These are phyloP conservation scores for Erpetoichthys calabaricus DNA, from an alignment of 2,797 vertebrate species.

Conservation along the genomic window DNA sequence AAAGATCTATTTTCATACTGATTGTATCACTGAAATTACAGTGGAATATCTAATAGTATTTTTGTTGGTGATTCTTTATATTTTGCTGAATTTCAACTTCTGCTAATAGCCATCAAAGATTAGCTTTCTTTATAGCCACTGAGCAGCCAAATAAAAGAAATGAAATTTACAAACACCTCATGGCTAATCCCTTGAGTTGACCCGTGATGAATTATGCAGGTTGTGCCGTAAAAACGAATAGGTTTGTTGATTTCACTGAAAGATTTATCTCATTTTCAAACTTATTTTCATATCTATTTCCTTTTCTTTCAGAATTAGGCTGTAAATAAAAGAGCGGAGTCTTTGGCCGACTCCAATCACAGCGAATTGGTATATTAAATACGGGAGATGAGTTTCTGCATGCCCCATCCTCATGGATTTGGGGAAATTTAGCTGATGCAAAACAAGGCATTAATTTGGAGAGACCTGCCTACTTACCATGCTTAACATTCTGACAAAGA, in stretches of 20 bases:
- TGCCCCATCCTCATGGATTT: slow-evolving; percentile 95
- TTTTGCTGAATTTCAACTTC: too few species aligned
- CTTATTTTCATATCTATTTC: slow-evolving; percentile 95
- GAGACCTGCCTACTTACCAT: slow-evolving; percentile 82
- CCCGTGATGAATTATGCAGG: slow-evolving; percentile 66
- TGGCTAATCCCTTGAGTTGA: slow-evolving; percentile 69
- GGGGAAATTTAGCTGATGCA: slow-evolving; percentile 97
- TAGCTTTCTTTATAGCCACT: too few species aligned
- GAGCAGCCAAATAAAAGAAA: slow-evolving; percentile 72
- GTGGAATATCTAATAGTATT: too few species aligned
- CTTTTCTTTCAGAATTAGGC: slow-evolving; percentile 89
- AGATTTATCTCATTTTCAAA: slow-evolving; percentile 89
- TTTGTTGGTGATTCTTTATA: too few species aligned
- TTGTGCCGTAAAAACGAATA: slow-evolving; percentile 57
- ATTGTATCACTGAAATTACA: too few species aligned
- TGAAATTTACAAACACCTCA: slow-evolving; percentile 75
- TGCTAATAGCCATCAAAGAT: too few species aligned
- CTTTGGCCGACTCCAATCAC: slow-evolving; percentile 57
- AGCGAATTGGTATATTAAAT: slow-evolving; percentile 93
- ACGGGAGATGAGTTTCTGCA: slow-evolving; percentile 71
- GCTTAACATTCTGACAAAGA: slow-evolving; percentile 98
- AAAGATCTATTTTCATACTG: too few species aligned
- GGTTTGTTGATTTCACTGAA: slow-evolving; percentile 64
- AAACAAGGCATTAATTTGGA: slow-evolving; percentile 99
- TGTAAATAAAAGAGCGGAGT: slow-evolving; percentile 77